Evolutionary conservation across 2,113 vertebrate genomes (phyloP).

Genomic region (Astur gentilis): DNA sequence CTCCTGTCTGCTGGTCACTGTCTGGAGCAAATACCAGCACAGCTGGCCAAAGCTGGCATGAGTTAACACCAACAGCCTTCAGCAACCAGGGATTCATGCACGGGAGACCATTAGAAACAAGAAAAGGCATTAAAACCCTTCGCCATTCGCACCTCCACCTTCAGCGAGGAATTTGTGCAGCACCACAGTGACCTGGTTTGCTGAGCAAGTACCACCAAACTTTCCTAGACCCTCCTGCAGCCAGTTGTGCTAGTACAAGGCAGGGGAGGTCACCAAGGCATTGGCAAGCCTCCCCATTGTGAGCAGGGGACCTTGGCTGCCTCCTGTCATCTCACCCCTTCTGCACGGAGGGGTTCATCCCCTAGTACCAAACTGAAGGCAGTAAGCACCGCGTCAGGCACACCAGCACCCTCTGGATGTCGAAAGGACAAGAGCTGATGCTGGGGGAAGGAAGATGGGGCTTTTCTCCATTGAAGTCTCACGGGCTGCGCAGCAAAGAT

Average conservation of each 20-base stretch:
- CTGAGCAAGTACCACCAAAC: background rate
- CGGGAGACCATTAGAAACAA: background rate
- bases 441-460: fast-evolving
- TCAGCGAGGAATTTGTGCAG: background rate
- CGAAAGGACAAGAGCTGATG: background rate
- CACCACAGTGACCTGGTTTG: background rate
- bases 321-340: background rate
- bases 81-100: background rate
- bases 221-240: background rate
- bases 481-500: no score
- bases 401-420: fast-evolving
- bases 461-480: background rate
- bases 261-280: background rate
- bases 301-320: fast-evolving
- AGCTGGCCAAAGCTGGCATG: background rate
- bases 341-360: background rate
- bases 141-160: background rate
- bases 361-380: background rate
- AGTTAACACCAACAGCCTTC: background rate
- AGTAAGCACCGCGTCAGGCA: fast-evolving
- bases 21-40: background rate
- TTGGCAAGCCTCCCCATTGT: fast-evolving
- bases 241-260: fast-evolving
- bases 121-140: fast-evolving
- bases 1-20: background rate